Conservation (phyloP, 1,140 invertebrate species). For the Gonatopus flavifemur region DNA sequence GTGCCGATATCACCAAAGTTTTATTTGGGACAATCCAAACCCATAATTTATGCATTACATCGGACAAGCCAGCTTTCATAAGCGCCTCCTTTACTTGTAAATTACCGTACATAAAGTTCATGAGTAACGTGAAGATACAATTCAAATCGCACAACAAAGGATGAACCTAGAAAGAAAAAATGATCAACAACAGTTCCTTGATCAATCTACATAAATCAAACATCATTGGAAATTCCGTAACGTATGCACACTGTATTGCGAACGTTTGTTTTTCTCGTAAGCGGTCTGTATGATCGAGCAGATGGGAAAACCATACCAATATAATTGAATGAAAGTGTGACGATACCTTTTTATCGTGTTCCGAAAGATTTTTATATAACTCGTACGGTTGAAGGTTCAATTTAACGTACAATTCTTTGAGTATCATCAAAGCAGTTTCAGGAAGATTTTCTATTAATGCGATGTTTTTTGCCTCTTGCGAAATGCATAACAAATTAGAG, state of each 20-base stretch:
- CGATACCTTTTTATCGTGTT: constrained; percentile 49
- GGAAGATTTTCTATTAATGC: constrained; percentile 50
- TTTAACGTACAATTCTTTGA: constrained; percentile 56
- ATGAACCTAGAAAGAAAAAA: constrained; percentile 41
- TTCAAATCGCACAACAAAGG: constrained; percentile 56
- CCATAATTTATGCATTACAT: constrained; percentile 62
- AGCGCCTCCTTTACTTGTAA: constrained; percentile 47
- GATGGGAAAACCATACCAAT: too few species aligned
- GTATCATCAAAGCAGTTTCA: constrained; percentile 43
- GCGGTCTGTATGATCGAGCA: too few species aligned
- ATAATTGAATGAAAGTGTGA: background rate
- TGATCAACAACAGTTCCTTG: background rate
- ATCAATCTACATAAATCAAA: background rate
- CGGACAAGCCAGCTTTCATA: constrained; percentile 53
- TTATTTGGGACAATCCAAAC: constrained; percentile 57
- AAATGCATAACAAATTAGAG: constrained; percentile 55
- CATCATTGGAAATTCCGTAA: background rate
- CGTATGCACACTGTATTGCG: too few species aligned
- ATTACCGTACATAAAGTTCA: constrained; percentile 58
- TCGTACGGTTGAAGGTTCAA: constrained; percentile 58
- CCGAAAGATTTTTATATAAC: constrained; percentile 43
- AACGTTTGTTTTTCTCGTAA: too few species aligned
- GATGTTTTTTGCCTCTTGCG: constrained; percentile 51
- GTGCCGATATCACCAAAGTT: constrained; percentile 42
- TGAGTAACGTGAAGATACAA: constrained; percentile 53